Base-by-base conservation (phyloP, 2,797 vertebrate genomes). In the Thamnophis elegans region DNA sequence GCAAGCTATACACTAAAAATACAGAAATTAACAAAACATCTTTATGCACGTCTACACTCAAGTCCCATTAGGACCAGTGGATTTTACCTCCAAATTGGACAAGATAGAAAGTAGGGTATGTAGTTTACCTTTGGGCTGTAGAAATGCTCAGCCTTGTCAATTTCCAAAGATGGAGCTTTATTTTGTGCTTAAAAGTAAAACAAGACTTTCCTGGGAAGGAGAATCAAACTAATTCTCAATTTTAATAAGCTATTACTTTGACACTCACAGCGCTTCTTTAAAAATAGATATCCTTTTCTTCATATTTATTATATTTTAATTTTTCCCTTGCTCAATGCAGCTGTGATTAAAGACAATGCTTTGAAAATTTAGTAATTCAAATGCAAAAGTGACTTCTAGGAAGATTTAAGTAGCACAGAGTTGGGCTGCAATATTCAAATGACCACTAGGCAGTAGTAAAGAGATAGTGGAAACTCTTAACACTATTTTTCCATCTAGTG, bases 361-460 rank as follows among this genome's bases (percentile, higher is more conserved):
- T 10, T 1, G 0, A 58, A 56, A 56, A 56, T 56, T 20, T 92
- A 5, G 53, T 56, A 86, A 47, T 73, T 3, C 60, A 2, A 2
- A 0, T 20, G 86, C 32, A 0, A 0, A 2, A 65, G 91, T 6
- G 54, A 0, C 4, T 0, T 0, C 0, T 73, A 0, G 0, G 0
- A n/a, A 88, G 7, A 54, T 47, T 59, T 54, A 20, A 54, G 8
- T 47, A 82, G 18, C 8, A 25, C 36, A 42, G 36, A 42, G 73
- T 9, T 47, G 20, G 20, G 9, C 9, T 82, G 36, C 36, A 47
- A 12, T 54, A 82, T 82, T 42, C 73, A 82, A 22, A 82, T 42
- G 22, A 6, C 8, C 14, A 85, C 68, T 85, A 10, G 73, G 25
- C 0, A 47, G 73, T 47, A 82, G 73, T 42, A 82, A 82, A 42